These are phyloP conservation scores for Pardalotus punctatus DNA, from an alignment of 2,113 vertebrate species.

Conservation along the genomic window DNA sequence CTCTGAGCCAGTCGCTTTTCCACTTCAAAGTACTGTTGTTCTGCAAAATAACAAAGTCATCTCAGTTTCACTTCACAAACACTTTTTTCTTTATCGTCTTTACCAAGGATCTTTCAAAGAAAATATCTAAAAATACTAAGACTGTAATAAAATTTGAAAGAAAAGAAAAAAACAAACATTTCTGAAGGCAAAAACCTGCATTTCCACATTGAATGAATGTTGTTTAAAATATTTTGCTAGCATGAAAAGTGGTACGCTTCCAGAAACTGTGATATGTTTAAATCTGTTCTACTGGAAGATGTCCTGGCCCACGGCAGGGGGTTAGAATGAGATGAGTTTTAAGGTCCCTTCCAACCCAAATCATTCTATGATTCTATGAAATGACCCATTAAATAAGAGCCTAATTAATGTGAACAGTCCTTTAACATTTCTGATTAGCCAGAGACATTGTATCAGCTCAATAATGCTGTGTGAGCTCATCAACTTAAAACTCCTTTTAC, in stretches of 20 bases:
- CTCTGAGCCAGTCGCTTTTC: slow-evolving; percentile 88
- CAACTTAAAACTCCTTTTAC: not conserved
- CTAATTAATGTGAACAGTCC: not conserved
- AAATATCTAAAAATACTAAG: not conserved
- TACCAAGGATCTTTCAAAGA: not conserved
- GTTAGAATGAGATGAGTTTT: not conserved
- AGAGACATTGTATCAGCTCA: not conserved
- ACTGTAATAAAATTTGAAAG: not conserved
- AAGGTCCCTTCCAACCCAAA: not conserved
- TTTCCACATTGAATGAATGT: not conserved
- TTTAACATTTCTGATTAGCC: not conserved
- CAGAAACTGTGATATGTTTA: not conserved
- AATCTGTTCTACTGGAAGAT: not conserved
- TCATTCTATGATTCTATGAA: not conserved
- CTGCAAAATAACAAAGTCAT: slow-evolving; percentile 57
- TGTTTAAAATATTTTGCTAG: not conserved
- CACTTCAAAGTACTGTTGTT: slow-evolving; percentile 95
- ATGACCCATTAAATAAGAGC: not conserved
- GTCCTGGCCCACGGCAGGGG: not conserved
- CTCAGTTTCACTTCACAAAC: not conserved
- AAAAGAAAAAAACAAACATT: not conserved
- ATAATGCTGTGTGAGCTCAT: not conserved
- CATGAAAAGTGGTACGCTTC: not conserved
- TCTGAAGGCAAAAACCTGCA: not conserved
- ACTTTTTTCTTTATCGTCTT: not conserved